Evolutionary conservation across 2,888 invertebrate genomes (phyloP).

Genomic region (Trissoscelio sp.): DNA sequence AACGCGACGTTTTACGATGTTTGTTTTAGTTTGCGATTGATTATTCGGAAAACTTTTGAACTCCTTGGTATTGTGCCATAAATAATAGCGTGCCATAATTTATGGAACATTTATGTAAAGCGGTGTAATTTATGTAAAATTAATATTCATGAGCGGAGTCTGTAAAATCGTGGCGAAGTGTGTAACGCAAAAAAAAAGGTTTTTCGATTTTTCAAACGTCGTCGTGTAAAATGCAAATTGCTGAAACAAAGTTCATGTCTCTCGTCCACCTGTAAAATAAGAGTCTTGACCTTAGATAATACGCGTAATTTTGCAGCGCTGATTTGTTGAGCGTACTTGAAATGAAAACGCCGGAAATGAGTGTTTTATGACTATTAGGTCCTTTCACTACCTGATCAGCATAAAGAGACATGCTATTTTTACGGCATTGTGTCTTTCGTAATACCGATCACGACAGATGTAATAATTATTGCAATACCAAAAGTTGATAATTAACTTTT

Average conservation of each 20-base stretch:
- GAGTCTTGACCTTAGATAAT: conserved; percentile 52
- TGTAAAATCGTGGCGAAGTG: conserved; percentile 7
- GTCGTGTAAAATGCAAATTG: conserved; percentile 36
- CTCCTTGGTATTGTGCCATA: not conserved
- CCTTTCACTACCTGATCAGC: conserved; percentile 55
- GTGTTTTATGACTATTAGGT: conserved; percentile 15
- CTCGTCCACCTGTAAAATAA: conserved; percentile 28
- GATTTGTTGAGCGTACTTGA: conserved; percentile 42
- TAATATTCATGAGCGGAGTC: conserved; percentile 39
- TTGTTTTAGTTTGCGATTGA: conserved; percentile 21
- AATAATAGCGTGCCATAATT: conserved; percentile 32
- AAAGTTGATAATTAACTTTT: not conserved
- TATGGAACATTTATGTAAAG: conserved; percentile 39
- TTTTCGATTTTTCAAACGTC: conserved; percentile 5
- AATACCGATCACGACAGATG: conserved; percentile 15
- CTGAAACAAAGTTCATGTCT: conserved; percentile 16
- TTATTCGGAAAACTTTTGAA: not conserved
- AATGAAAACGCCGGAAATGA: conserved; percentile 56
- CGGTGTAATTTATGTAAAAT: conserved; percentile 44
- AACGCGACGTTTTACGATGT: conserved; percentile 11
- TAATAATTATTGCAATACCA: not conserved
- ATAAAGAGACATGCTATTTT: conserved; percentile 31
- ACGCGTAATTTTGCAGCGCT: conserved; percentile 20
- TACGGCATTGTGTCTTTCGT: conserved; percentile 32
- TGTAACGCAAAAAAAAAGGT: conserved; percentile 15